phyloP scores from a whole-genome alignment of 2,113 vertebrate species.

The Lamprotornis superbus region DNA sequence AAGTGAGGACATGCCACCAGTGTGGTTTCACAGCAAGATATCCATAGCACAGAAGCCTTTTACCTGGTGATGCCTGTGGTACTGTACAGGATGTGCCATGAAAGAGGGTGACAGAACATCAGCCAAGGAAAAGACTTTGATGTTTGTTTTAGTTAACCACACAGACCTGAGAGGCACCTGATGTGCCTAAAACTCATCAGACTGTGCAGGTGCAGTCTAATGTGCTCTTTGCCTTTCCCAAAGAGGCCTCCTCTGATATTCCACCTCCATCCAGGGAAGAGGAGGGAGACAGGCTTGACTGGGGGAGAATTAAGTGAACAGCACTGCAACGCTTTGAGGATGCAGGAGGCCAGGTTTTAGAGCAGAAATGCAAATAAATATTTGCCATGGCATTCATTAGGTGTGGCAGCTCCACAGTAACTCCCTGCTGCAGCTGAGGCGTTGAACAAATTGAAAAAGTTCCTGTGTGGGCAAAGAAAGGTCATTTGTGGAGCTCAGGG shows the following conservation, averaged over 20 bases:
- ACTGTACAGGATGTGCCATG: neutral
- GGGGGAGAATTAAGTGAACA: neutral
- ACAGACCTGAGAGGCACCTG: rapidly evolving
- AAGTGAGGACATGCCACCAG: neutral
- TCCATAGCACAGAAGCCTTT: neutral
- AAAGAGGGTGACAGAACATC: rapidly evolving
- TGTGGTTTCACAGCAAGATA: neutral
- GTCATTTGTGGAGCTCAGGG: neutral
- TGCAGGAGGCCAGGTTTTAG: neutral
- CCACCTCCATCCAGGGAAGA: neutral
- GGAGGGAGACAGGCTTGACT: no score
- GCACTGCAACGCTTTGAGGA: neutral
- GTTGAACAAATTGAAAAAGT: neutral
- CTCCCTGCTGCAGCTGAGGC: neutral
- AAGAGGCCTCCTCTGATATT: neutral
- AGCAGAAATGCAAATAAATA: neutral
- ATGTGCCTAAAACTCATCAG: neutral
- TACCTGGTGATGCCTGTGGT: neutral
- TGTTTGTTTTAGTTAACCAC: neutral
- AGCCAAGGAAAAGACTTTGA: neutral
- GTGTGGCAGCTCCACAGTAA: neutral
- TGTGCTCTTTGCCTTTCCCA: neutral
- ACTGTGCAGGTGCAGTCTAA: neutral
- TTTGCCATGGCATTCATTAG: neutral
- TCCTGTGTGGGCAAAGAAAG: neutral